A percentile compares a stretch with the other conserved stretches of the same genome.
Conservation (phyloP, 2,888 invertebrate species). For the Eilema griseolum region DNA sequence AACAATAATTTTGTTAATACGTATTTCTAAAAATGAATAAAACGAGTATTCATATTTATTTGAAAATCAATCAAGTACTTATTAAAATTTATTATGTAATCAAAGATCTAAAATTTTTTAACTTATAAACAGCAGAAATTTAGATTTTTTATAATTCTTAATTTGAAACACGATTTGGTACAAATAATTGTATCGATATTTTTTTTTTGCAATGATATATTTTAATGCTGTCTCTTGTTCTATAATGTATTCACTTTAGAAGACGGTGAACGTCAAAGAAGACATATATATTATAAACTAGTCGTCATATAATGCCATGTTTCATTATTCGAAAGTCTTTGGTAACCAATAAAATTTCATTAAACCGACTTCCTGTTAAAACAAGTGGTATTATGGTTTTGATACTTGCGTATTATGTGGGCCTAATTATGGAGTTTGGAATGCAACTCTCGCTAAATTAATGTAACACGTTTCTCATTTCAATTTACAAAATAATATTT, state of each 20-base stretch:
- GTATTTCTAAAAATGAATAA: too few relatives aligned
- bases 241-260: constrained; percentile 53
- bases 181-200: constrained; percentile 9
- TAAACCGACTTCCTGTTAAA: constrained; percentile 76
- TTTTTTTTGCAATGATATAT: constrained; percentile 15
- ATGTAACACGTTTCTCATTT: constrained; percentile 37
- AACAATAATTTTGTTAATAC: too few relatives aligned
- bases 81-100: constrained; percentile 19
- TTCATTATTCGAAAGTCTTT: constrained; percentile 70
- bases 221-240: neutral
- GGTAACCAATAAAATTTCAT: constrained; percentile 71
- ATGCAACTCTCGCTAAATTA: constrained; percentile 45
- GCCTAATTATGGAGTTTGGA: constrained; percentile 42
- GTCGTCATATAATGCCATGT: constrained; percentile 54
- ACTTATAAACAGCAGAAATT: neutral
- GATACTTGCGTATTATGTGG: constrained; percentile 43
- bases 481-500: constrained; percentile 30
- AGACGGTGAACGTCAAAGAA: constrained; percentile 59
- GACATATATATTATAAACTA: constrained; percentile 56
- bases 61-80: constrained; percentile 16
- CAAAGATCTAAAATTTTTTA: constrained; percentile 1
- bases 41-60: neutral
- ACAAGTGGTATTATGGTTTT: constrained; percentile 50
- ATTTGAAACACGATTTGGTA: constrained; percentile 4
- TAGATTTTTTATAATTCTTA: constrained; percentile 5